These are phyloP conservation scores for Trialeurodes vaporariorum DNA, from an alignment of 1,140 invertebrate species.

Conservation along the genomic window DNA sequence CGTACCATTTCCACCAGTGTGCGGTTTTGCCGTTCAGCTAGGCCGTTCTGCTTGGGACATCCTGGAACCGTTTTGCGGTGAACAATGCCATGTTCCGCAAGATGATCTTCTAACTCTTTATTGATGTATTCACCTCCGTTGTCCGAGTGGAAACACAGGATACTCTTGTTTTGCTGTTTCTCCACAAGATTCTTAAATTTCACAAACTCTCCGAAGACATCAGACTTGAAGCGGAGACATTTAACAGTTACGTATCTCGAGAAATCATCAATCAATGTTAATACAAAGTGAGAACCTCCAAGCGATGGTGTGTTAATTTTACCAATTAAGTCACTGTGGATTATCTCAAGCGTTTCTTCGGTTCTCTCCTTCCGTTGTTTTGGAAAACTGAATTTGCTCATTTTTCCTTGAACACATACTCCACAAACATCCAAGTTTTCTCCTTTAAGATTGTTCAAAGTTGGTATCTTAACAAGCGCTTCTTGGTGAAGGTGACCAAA, in stretches of 20 bases:
- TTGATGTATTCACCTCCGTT: constrained; percentile 34
- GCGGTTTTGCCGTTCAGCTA: not conserved
- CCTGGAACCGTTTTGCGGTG: constrained; percentile 33
- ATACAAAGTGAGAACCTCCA: constrained; percentile 26
- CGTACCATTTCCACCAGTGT: constrained; percentile 7
- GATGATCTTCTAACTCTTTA: constrained; percentile 10
- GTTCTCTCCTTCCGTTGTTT: not conserved
- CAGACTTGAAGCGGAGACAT: constrained; percentile 16
- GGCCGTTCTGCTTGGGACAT: constrained; percentile 13
- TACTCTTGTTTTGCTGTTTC: constrained; percentile 27
- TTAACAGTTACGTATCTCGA: not conserved
- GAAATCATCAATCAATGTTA: no score
- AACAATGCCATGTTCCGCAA: constrained; percentile 27
- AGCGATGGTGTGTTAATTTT: constrained; percentile 23
- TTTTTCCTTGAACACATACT: not conserved
- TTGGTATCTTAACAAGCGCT: not conserved
- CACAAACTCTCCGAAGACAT: constrained; percentile 27
- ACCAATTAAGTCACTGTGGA: constrained; percentile 26
- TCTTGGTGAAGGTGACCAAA: constrained; percentile 3
- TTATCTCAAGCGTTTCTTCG: not conserved
- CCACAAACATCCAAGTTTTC: constrained; percentile 4
- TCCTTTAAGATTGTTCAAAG: not conserved
- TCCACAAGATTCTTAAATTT: constrained; percentile 25
- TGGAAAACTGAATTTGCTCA: not conserved
- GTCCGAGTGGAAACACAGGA: constrained; percentile 31